Evolutionary conservation across 2,797 vertebrate genomes (phyloP).

Genomic region (Kryptolebias ocellatus): DNA sequence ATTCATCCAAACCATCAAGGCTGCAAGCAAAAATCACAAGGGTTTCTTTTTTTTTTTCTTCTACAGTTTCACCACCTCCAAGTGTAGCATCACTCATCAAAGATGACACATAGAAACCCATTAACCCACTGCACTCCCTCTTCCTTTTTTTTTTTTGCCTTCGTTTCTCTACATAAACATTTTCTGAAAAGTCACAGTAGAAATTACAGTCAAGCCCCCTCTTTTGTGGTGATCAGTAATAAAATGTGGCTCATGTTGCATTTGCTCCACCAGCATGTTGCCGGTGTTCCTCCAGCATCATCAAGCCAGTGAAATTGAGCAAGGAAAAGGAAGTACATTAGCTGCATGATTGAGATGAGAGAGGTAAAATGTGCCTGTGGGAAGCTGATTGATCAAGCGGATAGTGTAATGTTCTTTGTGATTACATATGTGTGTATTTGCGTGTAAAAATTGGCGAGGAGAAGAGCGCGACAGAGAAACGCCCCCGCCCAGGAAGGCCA

Average conservation of each 20-base stretch:
- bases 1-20: conserved; percentile 14
- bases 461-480: neutral
- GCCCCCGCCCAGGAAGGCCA: conserved; percentile 8
- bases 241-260: conserved; percentile 32
- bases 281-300: conserved; percentile 19
- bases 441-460: conserved; percentile 1
- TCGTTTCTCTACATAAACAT: conserved; percentile 15
- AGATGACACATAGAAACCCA: conserved; percentile 49
- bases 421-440: conserved; percentile 22
- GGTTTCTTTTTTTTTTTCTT: neutral
- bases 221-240: conserved; percentile 53
- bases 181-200: conserved; percentile 23
- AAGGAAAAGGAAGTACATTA: conserved; percentile 46
- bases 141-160: neutral
- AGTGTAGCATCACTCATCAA: conserved; percentile 30
- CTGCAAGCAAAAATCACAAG: conserved; percentile 21
- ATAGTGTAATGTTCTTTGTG: conserved; percentile 54
- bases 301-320: conserved; percentile 50
- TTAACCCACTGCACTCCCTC: conserved; percentile 45
- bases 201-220: conserved; percentile 53
- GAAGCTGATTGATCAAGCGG: conserved; percentile 58
- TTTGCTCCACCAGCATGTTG: conserved; percentile 20
- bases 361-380: conserved; percentile 44
- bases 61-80: conserved; percentile 20
- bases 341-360: conserved; percentile 53